phyloP scores from a whole-genome alignment of 2,888 invertebrate species.

The Coenonympha arcania region DNA sequence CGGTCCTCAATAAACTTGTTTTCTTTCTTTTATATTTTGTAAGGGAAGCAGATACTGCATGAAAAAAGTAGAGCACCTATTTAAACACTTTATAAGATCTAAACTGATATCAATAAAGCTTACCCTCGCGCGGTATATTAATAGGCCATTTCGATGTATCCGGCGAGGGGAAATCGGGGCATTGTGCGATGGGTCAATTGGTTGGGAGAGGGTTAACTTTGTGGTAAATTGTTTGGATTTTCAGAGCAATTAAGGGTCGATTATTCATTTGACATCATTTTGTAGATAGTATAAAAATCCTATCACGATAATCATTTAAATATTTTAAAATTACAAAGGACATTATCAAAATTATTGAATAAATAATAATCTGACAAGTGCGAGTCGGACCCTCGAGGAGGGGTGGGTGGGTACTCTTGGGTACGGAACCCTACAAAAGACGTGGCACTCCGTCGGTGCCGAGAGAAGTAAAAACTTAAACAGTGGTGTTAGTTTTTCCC shows the following conservation, averaged over 20 bases:
- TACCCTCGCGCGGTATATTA: slow-evolving; percentile 42
- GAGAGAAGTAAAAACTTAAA: no score
- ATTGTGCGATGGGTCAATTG: slow-evolving; percentile 19
- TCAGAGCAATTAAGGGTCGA: background rate
- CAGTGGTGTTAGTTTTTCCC: no score
- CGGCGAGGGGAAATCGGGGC: slow-evolving; percentile 50
- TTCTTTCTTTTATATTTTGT: no score
- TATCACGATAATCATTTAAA: background rate
- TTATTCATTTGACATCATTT: background rate
- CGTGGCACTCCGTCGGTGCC: no score
- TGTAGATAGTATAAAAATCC: background rate
- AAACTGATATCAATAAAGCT: slow-evolving; percentile 47
- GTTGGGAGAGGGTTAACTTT: slow-evolving; percentile 31
- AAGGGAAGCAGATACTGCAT: background rate
- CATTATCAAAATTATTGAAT: no score
- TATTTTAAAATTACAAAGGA: no score
- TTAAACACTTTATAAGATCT: slow-evolving; percentile 34
- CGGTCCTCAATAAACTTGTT: no score
- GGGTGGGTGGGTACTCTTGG: no score
- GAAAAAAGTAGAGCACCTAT: slow-evolving; percentile 6
- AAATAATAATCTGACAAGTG: no score
- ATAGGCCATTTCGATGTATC: slow-evolving; percentile 61
- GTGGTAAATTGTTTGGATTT: slow-evolving; percentile 6
- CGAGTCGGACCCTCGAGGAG: no score
- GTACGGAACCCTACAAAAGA: no score